Base-by-base conservation (phyloP, 2,113 vertebrate species). In the Cyrtonyx montezumae region DNA sequence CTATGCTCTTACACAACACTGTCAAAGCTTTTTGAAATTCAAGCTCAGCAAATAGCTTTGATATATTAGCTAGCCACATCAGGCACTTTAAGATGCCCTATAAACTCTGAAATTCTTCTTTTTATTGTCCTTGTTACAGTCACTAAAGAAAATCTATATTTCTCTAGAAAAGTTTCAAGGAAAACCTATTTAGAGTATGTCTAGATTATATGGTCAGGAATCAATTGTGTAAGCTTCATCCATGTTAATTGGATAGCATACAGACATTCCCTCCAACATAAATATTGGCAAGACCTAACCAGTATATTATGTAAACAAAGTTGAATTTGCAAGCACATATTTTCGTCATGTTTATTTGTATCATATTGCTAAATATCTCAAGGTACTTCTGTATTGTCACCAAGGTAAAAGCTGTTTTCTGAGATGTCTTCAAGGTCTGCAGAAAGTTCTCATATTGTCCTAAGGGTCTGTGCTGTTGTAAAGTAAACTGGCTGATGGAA, bases 121-220 rank as follows among this genome's bases (percentile, higher is more conserved):
- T 94, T 80, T 43, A 82, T 18, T 94, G 88, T n/a, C 46, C 9
- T 85, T 93, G 36, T 91, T 95, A 92, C 51, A 91, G 71, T 93
- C 73, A 85, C 75, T 94, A 95, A 88, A 45, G 83, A 89, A 87
- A 93, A 88, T 90, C 82, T 61, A 19, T 66, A 53, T 78, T 86
- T 69, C 61, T 92, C 32, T 69, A 37, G 73, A 79, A 34, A 62
- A 53, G 94, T 96, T 94, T 90, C 53, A 86, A 83, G 76, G 28
- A 68, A 76, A 48, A 19, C 17, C 65, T 77, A 51, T 25, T 92
- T 96, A 70, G 61, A 87, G 18, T 42, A 65, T 32, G 83, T 53
- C 87, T 18, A 84, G 28, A 76, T 84, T 55, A 71, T 48, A n/a
- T 70, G 84, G 91, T 80, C 62, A 78, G 73, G 79, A 77, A 88